Base-by-base conservation (phyloP, 1,140 invertebrate genomes). In the Scaptomyza montana region DNA sequence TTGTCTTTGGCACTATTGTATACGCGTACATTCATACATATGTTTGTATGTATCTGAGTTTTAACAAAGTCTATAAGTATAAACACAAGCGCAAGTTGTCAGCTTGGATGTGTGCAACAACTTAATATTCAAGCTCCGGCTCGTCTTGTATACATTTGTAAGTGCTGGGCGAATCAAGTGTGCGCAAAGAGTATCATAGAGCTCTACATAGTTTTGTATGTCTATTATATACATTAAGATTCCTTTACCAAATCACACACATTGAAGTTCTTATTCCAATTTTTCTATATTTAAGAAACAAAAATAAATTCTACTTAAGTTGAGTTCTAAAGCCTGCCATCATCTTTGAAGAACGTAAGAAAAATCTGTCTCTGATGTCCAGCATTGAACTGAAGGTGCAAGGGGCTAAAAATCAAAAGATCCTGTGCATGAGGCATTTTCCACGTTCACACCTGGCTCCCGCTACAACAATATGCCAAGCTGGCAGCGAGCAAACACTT, bases 121-220 rank as follows among this genome's bases (percentile, higher is more conserved):
- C 63, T 78, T 61, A 70, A 47, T 69, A 68, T 62, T 33, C 70
- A 69, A 19, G 62, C 78, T 62, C 69, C 68, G 75, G 62, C 77
- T 74, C 73, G 69, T 69, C 69, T 68, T 69, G 76, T 67, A 78
- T 78, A 69, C 77, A 64, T 78, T 78, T 74, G 63, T 64, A 70
- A 39, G 36, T 39, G 36, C 9, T 39, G 36, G 10, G 10, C 36
- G 10, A 9, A 39, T 39, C 36, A 39, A 39, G 8, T 4, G 9
- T 39, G 36, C 0, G 5, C 1, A 41, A 41, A 41, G 39, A 9
- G 39, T 41, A 41, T 41, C 30, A 33, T 43, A 43, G 3, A 43
- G 3, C 5, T n/a, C 12, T 5, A 5, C 3, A n/a, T 1, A 43
- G 12, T n/a, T 12, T n/a, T 43, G n/a, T n/a, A 3, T 36, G 33